phyloP scores from a whole-genome alignment of 2,113 vertebrate species.

The Cyprinodon brontotheroides region DNA sequence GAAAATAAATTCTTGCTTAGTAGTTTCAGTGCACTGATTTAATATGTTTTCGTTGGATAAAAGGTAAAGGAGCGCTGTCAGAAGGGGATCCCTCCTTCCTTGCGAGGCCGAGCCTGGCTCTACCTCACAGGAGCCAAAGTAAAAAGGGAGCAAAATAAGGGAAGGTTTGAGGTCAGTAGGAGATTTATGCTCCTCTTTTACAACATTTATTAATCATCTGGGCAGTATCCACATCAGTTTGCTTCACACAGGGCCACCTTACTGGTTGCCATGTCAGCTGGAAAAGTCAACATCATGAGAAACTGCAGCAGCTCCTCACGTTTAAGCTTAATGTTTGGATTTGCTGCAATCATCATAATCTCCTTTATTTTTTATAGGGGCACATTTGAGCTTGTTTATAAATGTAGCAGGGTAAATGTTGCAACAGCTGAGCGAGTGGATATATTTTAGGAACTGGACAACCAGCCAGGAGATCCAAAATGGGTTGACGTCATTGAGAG shows the following conservation, averaged over 20 bases:
- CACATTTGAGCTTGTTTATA: background rate
- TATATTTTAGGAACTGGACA: conserved; percentile 85
- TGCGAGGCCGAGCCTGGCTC: conserved; percentile 95
- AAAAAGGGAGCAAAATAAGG: conserved; percentile 88
- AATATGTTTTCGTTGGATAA: conserved; percentile 28
- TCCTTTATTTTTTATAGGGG: background rate
- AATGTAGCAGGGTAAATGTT: background rate
- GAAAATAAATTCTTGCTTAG: background rate
- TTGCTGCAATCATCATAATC: background rate
- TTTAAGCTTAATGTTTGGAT: background rate
- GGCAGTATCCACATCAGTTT: background rate
- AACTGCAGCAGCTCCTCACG: background rate
- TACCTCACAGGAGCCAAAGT: conserved; percentile 94
- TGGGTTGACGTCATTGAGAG: conserved; percentile 96
- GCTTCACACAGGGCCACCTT: background rate
- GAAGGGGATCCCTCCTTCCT: conserved; percentile 95
- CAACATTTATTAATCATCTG: background rate
- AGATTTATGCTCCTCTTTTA: background rate
- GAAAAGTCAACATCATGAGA: background rate
- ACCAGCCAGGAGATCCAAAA: conserved; percentile 86
- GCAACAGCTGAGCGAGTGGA: background rate
- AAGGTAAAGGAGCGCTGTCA: conserved; percentile 96
- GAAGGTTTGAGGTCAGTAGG: conserved; percentile 85
- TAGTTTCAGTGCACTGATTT: background rate
- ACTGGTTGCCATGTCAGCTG: background rate